Evolutionary conservation across 2,888 invertebrate genomes (phyloP), one percentile per base, ranked within the genome.

Genomic region (Scaptomyza polygonia): DNA sequence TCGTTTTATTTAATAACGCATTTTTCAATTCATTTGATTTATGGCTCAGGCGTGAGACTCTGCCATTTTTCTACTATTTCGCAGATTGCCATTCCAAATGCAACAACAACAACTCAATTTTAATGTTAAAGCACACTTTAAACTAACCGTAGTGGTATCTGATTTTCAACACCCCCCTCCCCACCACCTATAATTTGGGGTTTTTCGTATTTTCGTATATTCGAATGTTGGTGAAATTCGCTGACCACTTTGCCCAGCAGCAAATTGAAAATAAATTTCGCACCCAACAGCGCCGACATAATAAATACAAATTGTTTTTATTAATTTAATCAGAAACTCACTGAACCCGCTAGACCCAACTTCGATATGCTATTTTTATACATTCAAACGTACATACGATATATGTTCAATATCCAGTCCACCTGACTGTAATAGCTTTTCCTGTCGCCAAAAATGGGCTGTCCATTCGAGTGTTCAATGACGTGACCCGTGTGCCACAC

Each of bases 1-100:
- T 14, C 36, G 8, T 14, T 75, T 79, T 74, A 84, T 85, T 86
- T 84, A 84, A 85, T 86, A 85, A 80, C 82, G 74, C 80, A 84
- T 84, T 85, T 85, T 86, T 79, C 86, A 82, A 77, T 68, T 68
- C 82, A 84, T 73, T 78, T 85, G 85, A 85, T 85, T 86, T 85
- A 85, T 82, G 75, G 58, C 68, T 21, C 34, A 63, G 52, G 66
- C 82, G 84, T 82, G 84, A 67, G 65, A 48, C 40, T 53, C 75
- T 70, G 66, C 75, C 68, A 62, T 82, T 74, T 62, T 45, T 32
- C 51, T 49, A n/a, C 45, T 57, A 66, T 25, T 43, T 63, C 34
- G 16, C 68, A 66, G 62, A 42, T 48, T 65, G 64, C 63, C 40
- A 43, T 36, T 32, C 34, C 34, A 29, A 49, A 25, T 56, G 58